These are phyloP conservation scores for Bombus pascuorum DNA, from an alignment of 1,140 invertebrate genomes.

Conservation along the genomic window DNA sequence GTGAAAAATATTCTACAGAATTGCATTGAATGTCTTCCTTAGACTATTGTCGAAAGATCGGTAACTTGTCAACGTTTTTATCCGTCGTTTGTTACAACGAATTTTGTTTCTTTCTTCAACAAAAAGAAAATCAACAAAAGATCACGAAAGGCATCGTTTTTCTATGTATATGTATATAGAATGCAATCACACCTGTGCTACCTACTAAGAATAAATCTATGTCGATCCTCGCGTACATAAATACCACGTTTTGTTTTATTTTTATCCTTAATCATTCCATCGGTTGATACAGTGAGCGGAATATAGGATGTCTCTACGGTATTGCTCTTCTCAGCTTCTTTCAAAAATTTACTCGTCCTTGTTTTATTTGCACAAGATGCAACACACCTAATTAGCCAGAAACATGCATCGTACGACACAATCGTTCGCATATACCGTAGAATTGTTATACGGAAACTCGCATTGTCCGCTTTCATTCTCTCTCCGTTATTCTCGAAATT, in stretches of 20 bases:
- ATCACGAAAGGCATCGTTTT: conserved; percentile 11
- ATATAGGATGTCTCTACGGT: not conserved
- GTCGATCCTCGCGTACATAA: conserved; percentile 16
- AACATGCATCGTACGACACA: not conserved
- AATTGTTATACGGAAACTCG: conserved; percentile 3
- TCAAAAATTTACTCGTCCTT: not conserved
- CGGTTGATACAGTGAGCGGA: conserved; percentile 1
- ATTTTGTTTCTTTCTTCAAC: not conserved
- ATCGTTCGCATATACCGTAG: not conserved
- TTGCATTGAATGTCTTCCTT: not conserved
- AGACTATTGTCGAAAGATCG: conserved; percentile 31
- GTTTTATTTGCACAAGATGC: not conserved
- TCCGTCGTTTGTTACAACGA: not conserved
- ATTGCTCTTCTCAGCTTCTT: not conserved
- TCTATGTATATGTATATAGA: conserved; percentile 16
- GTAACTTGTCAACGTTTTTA: conserved; percentile 9
- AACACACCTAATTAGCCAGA: not conserved
- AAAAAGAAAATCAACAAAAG: conserved; percentile 3
- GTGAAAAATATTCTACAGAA: conserved; percentile 19
- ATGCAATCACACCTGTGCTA: conserved; percentile 26
- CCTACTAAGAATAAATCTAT: conserved; percentile 29
- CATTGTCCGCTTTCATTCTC: not conserved
- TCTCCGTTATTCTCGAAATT: conserved; percentile 29
- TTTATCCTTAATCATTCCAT: conserved; percentile 5
- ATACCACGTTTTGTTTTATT: conserved; percentile 17